These are phyloP conservation scores for Thereva unica DNA, from an alignment of 2,888 invertebrate species.

Conservation along the genomic window DNA sequence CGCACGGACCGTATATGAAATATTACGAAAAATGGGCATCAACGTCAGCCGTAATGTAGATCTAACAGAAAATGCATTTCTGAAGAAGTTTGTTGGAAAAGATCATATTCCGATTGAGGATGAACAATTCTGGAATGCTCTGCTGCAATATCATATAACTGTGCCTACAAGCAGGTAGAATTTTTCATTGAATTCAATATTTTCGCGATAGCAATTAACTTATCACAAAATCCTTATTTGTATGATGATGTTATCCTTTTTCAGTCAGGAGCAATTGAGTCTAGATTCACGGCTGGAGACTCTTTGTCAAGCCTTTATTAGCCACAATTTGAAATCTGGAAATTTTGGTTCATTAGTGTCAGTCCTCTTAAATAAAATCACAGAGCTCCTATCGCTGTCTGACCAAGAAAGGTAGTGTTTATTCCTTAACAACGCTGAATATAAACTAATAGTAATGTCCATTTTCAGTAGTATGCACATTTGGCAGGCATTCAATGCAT, in stretches of 20 bases:
- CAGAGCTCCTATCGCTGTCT: slow-evolving; percentile 81
- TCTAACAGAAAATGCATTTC: slow-evolving; percentile 77
- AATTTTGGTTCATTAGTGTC: slow-evolving; percentile 88
- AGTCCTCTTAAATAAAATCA: slow-evolving; percentile 80
- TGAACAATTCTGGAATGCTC: slow-evolving; percentile 92
- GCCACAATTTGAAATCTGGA: slow-evolving; percentile 85
- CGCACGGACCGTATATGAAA: slow-evolving; percentile 12
- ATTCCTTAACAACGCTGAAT: slow-evolving; percentile 19
- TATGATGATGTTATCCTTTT: slow-evolving; percentile 45
- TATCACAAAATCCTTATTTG: slow-evolving; percentile 27
- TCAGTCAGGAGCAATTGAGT: slow-evolving; percentile 76
- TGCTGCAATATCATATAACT: slow-evolving; percentile 87
- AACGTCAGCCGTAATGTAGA: slow-evolving; percentile 80
- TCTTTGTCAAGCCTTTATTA: slow-evolving; percentile 73
- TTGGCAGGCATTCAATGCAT: slow-evolving; percentile 93
- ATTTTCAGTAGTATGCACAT: slow-evolving; percentile 67
- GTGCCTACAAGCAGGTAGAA: slow-evolving; percentile 75
- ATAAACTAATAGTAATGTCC: neutral
- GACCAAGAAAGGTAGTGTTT: slow-evolving; percentile 83
- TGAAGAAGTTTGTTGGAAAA: slow-evolving; percentile 77
- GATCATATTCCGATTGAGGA: slow-evolving; percentile 82
- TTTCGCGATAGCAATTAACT: neutral
- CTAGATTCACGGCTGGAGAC: slow-evolving; percentile 80
- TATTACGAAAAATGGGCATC: slow-evolving; percentile 69
- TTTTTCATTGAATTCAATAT: neutral